Evolutionary conservation across 2,888 invertebrate species (phyloP).

Genomic region (Noctua comes): DNA sequence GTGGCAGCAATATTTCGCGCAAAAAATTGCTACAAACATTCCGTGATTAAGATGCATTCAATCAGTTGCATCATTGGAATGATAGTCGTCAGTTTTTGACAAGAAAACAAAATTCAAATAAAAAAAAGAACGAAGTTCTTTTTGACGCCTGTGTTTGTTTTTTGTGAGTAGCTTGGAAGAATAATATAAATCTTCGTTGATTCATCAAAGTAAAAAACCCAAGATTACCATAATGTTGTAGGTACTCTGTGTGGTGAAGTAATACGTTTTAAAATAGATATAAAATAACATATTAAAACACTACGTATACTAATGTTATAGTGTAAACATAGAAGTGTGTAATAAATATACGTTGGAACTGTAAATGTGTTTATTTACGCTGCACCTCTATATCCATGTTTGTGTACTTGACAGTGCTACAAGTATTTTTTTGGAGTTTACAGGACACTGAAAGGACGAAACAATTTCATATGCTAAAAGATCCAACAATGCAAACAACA

Average conservation of each 20-base stretch:
- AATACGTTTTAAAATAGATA: not conserved
- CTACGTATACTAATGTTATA: no score
- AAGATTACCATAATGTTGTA: constrained; percentile 1
- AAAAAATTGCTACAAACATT: constrained; percentile 30
- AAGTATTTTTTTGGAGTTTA: no score
- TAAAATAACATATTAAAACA: no score
- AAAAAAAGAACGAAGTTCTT: not conserved
- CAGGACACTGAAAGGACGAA: no score
- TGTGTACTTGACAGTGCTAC: no score
- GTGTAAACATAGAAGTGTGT: no score
- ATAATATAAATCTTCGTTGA: constrained; percentile 6
- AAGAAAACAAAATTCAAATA: constrained; percentile 18
- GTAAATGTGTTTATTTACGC: no score
- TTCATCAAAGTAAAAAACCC: constrained; percentile 16
- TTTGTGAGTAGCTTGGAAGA: constrained; percentile 15
- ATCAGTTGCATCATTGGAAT: not conserved
- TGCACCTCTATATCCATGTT: no score
- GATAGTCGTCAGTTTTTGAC: constrained; percentile 21
- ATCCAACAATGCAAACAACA: no score
- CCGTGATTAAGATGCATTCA: constrained; percentile 27
- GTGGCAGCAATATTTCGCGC: constrained; percentile 38
- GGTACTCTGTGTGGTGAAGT: not conserved
- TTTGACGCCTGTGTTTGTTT: constrained; percentile 14
- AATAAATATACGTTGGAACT: no score
- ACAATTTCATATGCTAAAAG: no score